Conservation (phyloP, 2,113 vertebrate genomes). For the Semnornis frantzii region DNA sequence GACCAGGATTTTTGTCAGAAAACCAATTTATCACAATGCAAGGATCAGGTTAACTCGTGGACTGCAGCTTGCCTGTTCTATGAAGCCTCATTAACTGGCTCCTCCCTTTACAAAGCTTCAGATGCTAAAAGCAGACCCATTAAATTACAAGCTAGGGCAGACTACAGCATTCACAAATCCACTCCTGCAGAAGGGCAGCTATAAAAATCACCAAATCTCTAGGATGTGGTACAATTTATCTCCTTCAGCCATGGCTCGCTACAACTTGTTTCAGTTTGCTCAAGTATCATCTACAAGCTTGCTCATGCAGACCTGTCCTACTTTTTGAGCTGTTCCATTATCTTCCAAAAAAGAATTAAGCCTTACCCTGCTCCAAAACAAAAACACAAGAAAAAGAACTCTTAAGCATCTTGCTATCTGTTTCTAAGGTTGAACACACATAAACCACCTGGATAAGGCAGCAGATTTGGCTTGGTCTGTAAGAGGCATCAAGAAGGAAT, state of each 20-base stretch:
- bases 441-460: neutral
- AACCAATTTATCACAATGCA: neutral
- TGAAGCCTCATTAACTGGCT: neutral
- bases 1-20: neutral
- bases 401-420: neutral
- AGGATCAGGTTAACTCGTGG: fast-evolving
- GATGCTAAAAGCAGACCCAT: neutral
- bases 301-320: neutral
- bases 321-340: neutral
- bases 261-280: neutral
- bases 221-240: neutral
- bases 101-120: neutral
- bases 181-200: neutral
- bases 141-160: neutral
- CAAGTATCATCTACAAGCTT: neutral
- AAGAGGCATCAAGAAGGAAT: neutral
- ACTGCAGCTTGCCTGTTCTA: neutral
- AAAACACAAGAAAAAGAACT: neutral
- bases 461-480: neutral
- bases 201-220: neutral
- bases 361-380: neutral
- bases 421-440: neutral
- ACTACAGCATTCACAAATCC: neutral
- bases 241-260: neutral
- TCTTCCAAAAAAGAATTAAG: neutral